Evolutionary conservation across 35 echinoderm and acorn worm genomes (phyloP).

Genomic region (Antedon bifida): DNA sequence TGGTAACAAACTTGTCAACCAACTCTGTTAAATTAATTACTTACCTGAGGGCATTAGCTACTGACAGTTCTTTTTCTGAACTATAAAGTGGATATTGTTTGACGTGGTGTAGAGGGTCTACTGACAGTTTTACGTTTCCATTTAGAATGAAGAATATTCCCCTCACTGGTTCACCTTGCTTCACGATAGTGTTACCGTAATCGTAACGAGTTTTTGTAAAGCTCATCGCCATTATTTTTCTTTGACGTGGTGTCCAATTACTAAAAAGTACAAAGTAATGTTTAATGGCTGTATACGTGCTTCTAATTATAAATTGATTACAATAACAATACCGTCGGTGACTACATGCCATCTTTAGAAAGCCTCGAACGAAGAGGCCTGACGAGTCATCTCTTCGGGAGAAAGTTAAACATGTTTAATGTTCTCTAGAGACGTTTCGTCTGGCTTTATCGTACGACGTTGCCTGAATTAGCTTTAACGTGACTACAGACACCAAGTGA

Average conservation of each 20-base stretch:
- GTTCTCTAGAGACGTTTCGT: too few species aligned
- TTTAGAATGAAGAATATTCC: conserved; percentile 64
- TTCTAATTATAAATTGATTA: not conserved
- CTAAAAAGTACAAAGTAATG: conserved; percentile 17
- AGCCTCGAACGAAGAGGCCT: too few species aligned
- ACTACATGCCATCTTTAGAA: too few species aligned
- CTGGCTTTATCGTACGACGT: too few species aligned
- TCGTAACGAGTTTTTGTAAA: conserved; percentile 44
- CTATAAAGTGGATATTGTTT: conserved; percentile 57
- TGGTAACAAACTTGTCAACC: too few species aligned
- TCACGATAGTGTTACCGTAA: conserved; percentile 65
- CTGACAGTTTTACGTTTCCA: conserved; percentile 64
- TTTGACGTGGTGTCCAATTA: conserved; percentile 56
- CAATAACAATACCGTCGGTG: not conserved
- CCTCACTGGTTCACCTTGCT: conserved; percentile 39
- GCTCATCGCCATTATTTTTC: conserved; percentile 91
- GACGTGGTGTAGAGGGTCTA: conserved; percentile 67
- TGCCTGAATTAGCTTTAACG: too few species aligned
- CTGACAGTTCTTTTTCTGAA: conserved; percentile 20
- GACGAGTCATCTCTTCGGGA: too few species aligned
- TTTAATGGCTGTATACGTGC: not conserved
- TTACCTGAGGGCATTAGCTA: not conserved
- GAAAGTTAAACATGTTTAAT: too few species aligned
- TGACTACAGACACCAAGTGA: too few species aligned
- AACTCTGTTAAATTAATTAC: not conserved